A percentile compares a stretch with the other conserved stretches of the same genome.
These are phyloP conservation scores for Podabrus alpinus DNA, from an alignment of 2,888 invertebrate genomes.

Conservation along the genomic window DNA sequence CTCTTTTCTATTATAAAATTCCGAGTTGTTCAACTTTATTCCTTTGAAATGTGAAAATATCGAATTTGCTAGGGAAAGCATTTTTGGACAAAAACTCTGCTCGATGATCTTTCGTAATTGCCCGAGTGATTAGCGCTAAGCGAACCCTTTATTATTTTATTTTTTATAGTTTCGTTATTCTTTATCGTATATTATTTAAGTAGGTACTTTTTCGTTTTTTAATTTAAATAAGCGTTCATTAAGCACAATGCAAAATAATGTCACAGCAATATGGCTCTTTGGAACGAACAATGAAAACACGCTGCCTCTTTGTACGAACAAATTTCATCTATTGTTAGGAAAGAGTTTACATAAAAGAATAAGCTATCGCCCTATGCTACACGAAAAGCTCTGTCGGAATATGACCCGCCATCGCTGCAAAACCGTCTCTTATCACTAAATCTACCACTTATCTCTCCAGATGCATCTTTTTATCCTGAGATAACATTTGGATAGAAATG, in stretches of 20 bases:
- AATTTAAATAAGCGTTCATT: constrained; percentile 20
- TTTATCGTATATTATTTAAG: neutral
- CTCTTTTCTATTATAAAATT: constrained; percentile 9
- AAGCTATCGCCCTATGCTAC: constrained; percentile 29
- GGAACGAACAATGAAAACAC: constrained; percentile 38
- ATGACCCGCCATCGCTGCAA: constrained; percentile 35
- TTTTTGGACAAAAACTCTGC: neutral
- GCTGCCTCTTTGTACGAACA: constrained; percentile 43
- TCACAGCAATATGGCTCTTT: constrained; percentile 39
- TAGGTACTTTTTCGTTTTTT: neutral
- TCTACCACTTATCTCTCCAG: constrained; percentile 45
- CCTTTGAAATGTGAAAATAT: neutral
- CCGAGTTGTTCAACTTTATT: neutral
- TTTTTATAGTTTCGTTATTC: neutral
- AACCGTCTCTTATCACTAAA: constrained; percentile 46
- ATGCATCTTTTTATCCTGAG: constrained; percentile 54
- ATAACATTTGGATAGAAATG: constrained; percentile 53
- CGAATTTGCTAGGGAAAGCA: neutral
- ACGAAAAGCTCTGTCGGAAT: constrained; percentile 34
- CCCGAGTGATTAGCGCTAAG: neutral
- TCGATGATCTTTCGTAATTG: neutral
- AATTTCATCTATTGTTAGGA: constrained; percentile 44
- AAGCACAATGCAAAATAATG: constrained; percentile 27
- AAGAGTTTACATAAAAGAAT: constrained; percentile 45
- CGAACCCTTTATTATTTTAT: neutral